phyloP scores from a whole-genome alignment of 2,888 invertebrate genomes.

The Ariolimax columbianus region DNA sequence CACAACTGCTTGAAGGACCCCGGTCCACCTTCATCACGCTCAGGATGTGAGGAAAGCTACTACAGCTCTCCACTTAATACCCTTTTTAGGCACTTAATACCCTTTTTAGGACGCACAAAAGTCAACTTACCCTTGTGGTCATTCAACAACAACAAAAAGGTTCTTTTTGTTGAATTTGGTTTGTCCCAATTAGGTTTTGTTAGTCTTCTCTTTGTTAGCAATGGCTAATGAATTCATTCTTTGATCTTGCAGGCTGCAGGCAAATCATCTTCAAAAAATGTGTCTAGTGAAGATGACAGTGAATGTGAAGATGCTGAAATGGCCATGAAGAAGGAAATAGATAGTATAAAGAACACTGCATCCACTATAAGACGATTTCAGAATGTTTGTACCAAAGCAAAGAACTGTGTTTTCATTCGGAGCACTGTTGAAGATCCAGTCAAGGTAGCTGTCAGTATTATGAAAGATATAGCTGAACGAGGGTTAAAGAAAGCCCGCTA shows the following conservation, averaged over 20 bases:
- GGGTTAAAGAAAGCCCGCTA: conserved; percentile 87
- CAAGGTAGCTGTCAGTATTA: conserved; percentile 85
- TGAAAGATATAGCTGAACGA: conserved; percentile 85
- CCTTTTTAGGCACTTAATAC: too few species aligned
- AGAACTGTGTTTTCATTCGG: conserved; percentile 91
- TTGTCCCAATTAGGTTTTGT: too few species aligned
- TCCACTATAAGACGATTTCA: conserved; percentile 74
- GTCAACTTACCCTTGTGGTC: too few species aligned
- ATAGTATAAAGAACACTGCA: conserved; percentile 62
- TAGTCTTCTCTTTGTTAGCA: not conserved
- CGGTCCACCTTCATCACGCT: too few species aligned
- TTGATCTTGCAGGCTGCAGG: not conserved
- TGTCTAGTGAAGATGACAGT: conserved; percentile 79
- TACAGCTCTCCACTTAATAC: too few species aligned
- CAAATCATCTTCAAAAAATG: not conserved
- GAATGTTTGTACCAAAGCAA: conserved; percentile 88
- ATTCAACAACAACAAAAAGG: too few species aligned
- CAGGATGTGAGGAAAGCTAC: too few species aligned
- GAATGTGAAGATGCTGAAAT: conserved; percentile 79
- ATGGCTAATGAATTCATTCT: not conserved
- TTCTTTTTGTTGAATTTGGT: too few species aligned
- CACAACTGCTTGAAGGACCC: too few species aligned
- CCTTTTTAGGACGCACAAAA: too few species aligned
- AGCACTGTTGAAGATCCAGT: conserved; percentile 87
- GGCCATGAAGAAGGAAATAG: conserved; percentile 75